Evolutionary conservation across 2,113 vertebrate genomes (phyloP), one percentile per base, ranked within the genome.

Genomic region (Mirza zaza): DNA sequence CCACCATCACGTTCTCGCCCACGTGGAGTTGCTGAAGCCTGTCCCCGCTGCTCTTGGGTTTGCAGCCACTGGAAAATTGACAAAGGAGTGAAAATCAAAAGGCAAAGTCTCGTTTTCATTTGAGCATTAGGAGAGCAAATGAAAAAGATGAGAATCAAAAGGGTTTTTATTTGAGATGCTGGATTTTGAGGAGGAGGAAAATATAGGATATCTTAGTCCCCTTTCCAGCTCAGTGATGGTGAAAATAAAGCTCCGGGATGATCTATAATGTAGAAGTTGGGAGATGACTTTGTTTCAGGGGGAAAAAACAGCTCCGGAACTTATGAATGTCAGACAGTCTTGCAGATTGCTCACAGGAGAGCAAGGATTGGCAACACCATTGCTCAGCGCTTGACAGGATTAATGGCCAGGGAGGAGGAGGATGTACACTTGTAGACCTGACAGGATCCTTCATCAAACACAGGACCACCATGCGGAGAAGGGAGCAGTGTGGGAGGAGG

Each of bases 211-310:
- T 91, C 90, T 94, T 92, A 76, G 86, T 96, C n/a, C 55, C 17
- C 70, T 98, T 97, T 98, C 95, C 95, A 94, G 97, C 87, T 96
- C 98, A 98, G 86, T 95, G 97, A 89, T 77, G 95, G 86, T 96
- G 95, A 94, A 97, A 97, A 97, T 97, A 96, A 97, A 95, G 87
- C 70, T 92, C 84, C 3, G 2, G 93, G 68, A 96, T 97, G 94
- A 97, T 97, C 94, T 97, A 96, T 75, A 91, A 91, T 87, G 70
- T 90, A 95, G 94, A 97, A 94, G 63, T 80, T 90, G 76, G 79
- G 86, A 97, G 83, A 94, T 97, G 81, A 96, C 85, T 97, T 97
- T 95, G 76, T 97, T 97, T 94, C 55, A 29, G 57, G 68, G 70
- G 45, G 36, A 21, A 20, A 52, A 93, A 48, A 45, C 45, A 67